phyloP scores from a whole-genome alignment of 2,888 invertebrate species.

The Ctenicera cuprea region DNA sequence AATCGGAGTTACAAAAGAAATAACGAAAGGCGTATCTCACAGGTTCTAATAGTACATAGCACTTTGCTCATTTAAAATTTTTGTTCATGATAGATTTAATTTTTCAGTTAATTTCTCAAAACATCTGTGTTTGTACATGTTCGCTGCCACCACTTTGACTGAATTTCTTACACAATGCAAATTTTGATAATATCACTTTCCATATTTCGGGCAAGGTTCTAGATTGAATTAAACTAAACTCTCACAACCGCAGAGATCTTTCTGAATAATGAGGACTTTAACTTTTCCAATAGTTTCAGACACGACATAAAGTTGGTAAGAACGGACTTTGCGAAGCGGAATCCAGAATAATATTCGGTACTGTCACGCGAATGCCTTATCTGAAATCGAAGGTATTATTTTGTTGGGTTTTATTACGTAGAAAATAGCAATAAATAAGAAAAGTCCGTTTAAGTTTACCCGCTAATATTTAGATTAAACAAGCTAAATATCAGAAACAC shows the following conservation, averaged over 20 bases:
- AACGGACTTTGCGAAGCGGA: neutral
- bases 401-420: slow-evolving; percentile 1
- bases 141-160: too few species aligned
- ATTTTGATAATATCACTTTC: neutral
- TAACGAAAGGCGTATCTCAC: too few species aligned
- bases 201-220: neutral
- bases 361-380: slow-evolving; percentile 15
- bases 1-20: too few species aligned
- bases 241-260: neutral
- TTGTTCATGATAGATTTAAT: too few species aligned
- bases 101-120: too few species aligned
- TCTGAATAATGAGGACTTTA: neutral
- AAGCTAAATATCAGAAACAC: too few species aligned
- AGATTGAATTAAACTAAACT: neutral
- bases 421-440: neutral
- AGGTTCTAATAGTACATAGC: too few species aligned
- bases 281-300: slow-evolving; percentile 12
- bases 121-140: too few species aligned
- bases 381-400: neutral
- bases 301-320: slow-evolving; percentile 4
- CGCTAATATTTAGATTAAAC: too few species aligned
- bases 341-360: slow-evolving; percentile 8
- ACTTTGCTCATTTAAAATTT: too few species aligned
- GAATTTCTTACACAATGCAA: neutral
- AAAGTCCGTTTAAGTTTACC: neutral